A percentile compares a stretch with the other conserved stretches of the same genome.
Evolutionary conservation across 2,888 invertebrate genomes (phyloP).

Genomic region (Osmoderma eremita): DNA sequence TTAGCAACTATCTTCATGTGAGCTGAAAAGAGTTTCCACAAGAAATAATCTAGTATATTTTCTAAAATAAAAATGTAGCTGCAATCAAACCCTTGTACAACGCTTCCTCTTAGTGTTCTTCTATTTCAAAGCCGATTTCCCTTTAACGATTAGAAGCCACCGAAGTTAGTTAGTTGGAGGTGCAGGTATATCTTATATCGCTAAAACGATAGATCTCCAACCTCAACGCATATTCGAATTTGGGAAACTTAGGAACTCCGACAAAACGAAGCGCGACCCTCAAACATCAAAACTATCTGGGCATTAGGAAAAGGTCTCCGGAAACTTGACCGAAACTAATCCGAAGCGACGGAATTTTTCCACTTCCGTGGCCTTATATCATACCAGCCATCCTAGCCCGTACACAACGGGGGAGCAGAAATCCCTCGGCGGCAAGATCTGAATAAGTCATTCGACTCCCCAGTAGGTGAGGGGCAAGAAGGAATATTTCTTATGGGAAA

Average conservation of each 20-base stretch:
- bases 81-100: too few relatives aligned
- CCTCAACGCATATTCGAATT: too few relatives aligned
- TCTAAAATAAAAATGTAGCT: too few relatives aligned
- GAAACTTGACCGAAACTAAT: slow-evolving; percentile 22
- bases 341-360: slow-evolving; percentile 16
- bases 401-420: slow-evolving; percentile 20
- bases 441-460: slow-evolving; percentile 54
- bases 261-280: not conserved
- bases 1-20: too few relatives aligned
- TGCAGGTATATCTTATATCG: not conserved
- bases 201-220: too few relatives aligned
- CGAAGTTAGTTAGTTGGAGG: too few relatives aligned
- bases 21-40: too few relatives aligned
- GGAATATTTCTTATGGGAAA: slow-evolving; percentile 53
- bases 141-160: not conserved
- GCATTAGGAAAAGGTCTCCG: slow-evolving; percentile 1
- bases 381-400: not conserved
- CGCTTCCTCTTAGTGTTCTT: too few relatives aligned
- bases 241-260: too few relatives aligned
- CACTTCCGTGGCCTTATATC: slow-evolving; percentile 8
- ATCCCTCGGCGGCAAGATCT: slow-evolving; percentile 45
- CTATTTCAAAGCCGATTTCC: too few relatives aligned
- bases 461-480: not conserved
- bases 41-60: too few relatives aligned
- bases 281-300: not conserved